These are phyloP conservation scores for Chrysemys picta DNA, from an alignment of 2,113 vertebrate species.

Conservation along the genomic window DNA sequence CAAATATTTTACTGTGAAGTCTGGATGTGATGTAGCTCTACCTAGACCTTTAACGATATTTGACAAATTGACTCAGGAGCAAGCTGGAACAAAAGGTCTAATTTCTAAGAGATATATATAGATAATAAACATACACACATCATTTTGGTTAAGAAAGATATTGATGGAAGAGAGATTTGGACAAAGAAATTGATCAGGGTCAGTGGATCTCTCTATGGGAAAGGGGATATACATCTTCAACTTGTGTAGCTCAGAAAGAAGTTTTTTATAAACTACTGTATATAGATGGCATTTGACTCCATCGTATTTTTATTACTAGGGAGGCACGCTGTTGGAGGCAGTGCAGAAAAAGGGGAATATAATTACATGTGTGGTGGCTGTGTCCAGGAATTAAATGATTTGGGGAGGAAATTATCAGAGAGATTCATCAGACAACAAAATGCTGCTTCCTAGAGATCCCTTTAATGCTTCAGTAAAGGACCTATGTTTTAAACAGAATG, in stretches of 20 bases:
- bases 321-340: neutral
- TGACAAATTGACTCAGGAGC: neutral
- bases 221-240: neutral
- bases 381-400: neutral
- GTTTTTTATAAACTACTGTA: neutral
- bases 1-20: neutral
- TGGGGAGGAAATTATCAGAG: neutral
- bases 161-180: neutral
- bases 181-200: neutral
- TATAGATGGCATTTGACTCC: neutral
- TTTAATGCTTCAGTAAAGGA: neutral
- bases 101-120: neutral
- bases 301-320: neutral
- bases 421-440: neutral
- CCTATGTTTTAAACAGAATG: neutral
- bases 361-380: neutral
- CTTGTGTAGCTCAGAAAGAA: neutral
- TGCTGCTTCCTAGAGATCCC: neutral
- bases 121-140: no score
- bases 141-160: neutral
- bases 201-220: neutral
- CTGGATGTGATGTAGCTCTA: neutral
- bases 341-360: neutral
- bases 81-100: neutral
- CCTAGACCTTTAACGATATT: neutral